Base-by-base conservation (phyloP, 1,140 invertebrate species). In the Drosophila eugracilis region DNA sequence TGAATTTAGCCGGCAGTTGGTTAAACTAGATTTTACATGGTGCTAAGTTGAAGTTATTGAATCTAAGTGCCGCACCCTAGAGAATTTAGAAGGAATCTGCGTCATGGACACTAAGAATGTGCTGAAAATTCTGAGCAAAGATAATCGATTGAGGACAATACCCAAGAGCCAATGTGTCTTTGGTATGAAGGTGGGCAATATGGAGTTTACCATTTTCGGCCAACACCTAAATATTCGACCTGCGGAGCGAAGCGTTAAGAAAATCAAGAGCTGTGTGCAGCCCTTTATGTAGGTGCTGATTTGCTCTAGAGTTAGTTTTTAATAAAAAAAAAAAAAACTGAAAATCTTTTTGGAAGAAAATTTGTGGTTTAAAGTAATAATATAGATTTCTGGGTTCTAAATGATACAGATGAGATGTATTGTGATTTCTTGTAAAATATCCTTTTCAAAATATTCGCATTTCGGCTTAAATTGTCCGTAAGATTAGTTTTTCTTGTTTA, bases 1-100 rank as follows among this genome's bases (percentile, higher is more conserved):
- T 41, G 93, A 90, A 19, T 92, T 95, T 59, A 94, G 93, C 79
- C 92, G 93, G 79, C 93, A 93, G 39, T 77, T 97, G n/a, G 93
- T 96, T 21, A 96, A 95, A 92, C 94, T 95, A 21, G 97, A 98
- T 92, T 95, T n/a, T 95, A 83, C 96, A 97, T 92, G 97, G 97
- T 3, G 95, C 94, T 42, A 92, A 92, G 59, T 57, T 96, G 15
- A 93, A 92, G 9, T 94, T 96, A 2, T 71, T 91, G 1, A 93
- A 78, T 96, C 96, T 9, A 95, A 93, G 63, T 95, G 95, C 78
- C 93, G 94, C 2, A 94, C 93, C 32, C 92, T 94, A 32, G 88
- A 96, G 22, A 95, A 95, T 1, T 77, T 94, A 5, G 71, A 72
- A 6, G 96, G 96, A 4, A 96, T 96, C 63, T 92, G 97, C 22